Base-by-base conservation (phyloP, 2,888 invertebrate species). In the Leuctra nigra region DNA sequence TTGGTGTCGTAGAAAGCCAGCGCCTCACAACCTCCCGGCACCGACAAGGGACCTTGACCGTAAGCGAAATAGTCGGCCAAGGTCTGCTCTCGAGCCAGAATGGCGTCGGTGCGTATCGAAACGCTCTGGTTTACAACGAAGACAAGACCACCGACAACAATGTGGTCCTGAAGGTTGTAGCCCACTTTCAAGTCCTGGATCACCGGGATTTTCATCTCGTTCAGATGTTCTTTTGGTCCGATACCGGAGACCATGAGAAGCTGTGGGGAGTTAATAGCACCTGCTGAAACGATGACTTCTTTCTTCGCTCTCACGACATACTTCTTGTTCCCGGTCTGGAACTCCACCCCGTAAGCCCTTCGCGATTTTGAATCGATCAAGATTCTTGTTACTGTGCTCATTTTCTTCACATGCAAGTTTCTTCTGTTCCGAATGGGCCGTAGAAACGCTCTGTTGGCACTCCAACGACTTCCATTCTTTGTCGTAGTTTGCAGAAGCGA, bases 221-320 rank as follows among this genome's bases (percentile, higher is more conserved):
- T 72, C 52, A 86, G 72, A 65, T 84, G 80, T 24, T 75, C 70
- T 59, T 69, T 75, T 0, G 84, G n/a, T n/a, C n/a, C n/a, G n/a
- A n/a, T n/a, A n/a, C n/a, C n/a, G n/a, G n/a, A n/a, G n/a, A n/a
- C n/a, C n/a, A n/a, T n/a, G n/a, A n/a, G n/a, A n/a, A n/a, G n/a
- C n/a, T n/a, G n/a, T n/a, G n/a, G n/a, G n/a, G 87, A 79, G 70
- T 87, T 85, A 29, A 90, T 79, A 3, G 87, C 80, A 4, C 89
- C 91, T 1, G 85, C 87, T 39, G 84, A 80, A 36, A 91, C 63
- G 56, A 91, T 85, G 0, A 91, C 81, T 71, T 87, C 87, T 66
- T 81, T 85, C 46, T 72, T 78, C 2, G 84, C 84, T 63, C 76
- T 71, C 47, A 82, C 78, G 62, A 75, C 75, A 61, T 74, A 75